These are phyloP conservation scores for Atrichornis clamosus DNA, from an alignment of 2,113 vertebrate genomes.

Conservation along the genomic window DNA sequence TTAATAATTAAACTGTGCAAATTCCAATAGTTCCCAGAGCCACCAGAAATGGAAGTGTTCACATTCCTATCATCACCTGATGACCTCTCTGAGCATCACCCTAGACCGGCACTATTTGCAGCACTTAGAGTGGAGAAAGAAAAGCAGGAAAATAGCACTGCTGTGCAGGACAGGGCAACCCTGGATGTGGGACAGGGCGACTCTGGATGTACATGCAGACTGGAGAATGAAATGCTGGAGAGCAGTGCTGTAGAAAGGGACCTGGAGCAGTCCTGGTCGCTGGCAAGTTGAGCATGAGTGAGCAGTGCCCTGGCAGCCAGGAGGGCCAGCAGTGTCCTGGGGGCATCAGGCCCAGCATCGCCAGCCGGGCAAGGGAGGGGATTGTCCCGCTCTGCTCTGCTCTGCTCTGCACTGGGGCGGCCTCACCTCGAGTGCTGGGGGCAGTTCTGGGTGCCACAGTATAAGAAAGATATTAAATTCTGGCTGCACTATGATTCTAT, in stretches of 20 bases:
- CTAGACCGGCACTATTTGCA: background rate
- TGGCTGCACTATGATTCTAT: background rate
- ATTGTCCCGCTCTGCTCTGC: background rate
- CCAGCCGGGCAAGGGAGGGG: background rate
- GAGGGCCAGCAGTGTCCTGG: background rate
- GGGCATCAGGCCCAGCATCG: background rate
- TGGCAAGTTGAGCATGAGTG: rapidly evolving
- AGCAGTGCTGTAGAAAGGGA: rapidly evolving
- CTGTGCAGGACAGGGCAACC: background rate
- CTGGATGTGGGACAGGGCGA: background rate
- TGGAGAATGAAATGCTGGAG: rapidly evolving
- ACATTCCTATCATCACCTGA: background rate
- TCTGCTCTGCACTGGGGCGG: rapidly evolving
- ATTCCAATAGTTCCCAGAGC: background rate
- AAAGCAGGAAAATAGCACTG: background rate
- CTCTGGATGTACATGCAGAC: background rate
- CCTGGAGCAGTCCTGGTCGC: rapidly evolving
- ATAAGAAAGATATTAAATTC: rapidly evolving
- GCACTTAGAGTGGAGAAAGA: background rate
- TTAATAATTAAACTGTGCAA: background rate
- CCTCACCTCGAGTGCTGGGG: background rate
- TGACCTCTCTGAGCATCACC: background rate
- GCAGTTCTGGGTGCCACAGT: background rate
- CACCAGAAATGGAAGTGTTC: background rate
- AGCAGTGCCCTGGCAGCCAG: background rate